phyloP scores from a whole-genome alignment of 2,113 vertebrate genomes.

The Tragelaphus strepsiceros region DNA sequence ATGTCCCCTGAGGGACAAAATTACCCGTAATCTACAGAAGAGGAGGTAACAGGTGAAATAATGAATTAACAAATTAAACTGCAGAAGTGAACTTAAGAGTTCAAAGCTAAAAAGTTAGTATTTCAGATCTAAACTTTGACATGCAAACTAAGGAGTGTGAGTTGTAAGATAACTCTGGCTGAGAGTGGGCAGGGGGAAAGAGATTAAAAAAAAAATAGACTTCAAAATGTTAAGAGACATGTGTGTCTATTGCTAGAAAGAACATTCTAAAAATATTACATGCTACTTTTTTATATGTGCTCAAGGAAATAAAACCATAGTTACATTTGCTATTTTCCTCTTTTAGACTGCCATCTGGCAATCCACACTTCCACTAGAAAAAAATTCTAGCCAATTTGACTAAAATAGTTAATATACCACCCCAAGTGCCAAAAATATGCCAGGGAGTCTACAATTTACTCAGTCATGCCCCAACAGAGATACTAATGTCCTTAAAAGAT shows the following conservation, averaged over 20 bases:
- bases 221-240: slow-evolving; percentile 39
- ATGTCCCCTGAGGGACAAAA: neutral
- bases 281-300: slow-evolving; percentile 34
- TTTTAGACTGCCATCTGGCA: slow-evolving; percentile 70
- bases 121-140: neutral
- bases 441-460: slow-evolving; percentile 26
- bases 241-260: slow-evolving; percentile 63
- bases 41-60: neutral
- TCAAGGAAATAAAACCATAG: slow-evolving; percentile 65
- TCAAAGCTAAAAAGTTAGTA: neutral
- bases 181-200: neutral
- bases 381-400: slow-evolving; percentile 32
- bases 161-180: neutral
- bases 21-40: neutral
- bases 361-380: slow-evolving; percentile 42
- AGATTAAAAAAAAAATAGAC: neutral
- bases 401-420: slow-evolving; percentile 53
- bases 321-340: slow-evolving; percentile 59
- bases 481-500: slow-evolving; percentile 15
- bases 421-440: slow-evolving; percentile 46
- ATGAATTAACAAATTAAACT: neutral
- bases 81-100: neutral
- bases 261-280: slow-evolving; percentile 64
- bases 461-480: slow-evolving; percentile 25
- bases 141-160: neutral